phyloP scores from a whole-genome alignment of 2,888 invertebrate genomes.

The Phragmatobia fuliginosa region DNA sequence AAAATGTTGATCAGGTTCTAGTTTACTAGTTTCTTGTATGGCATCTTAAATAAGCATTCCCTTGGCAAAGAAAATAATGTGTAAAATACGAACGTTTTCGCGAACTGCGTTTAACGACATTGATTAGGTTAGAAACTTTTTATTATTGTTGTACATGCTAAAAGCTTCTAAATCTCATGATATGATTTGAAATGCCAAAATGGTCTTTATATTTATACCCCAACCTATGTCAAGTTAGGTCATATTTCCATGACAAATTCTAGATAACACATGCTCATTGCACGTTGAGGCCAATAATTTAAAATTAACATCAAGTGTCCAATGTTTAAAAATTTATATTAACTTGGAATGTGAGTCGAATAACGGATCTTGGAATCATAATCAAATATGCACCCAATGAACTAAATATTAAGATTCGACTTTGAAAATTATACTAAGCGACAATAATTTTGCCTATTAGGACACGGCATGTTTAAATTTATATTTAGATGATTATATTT shows the following conservation, averaged over 20 bases:
- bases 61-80: too few relatives aligned
- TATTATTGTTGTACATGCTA: too few relatives aligned
- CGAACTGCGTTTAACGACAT: too few relatives aligned
- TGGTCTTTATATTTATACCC: too few relatives aligned
- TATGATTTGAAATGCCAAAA: too few relatives aligned
- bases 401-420: constrained; percentile 22
- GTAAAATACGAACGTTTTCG: too few relatives aligned
- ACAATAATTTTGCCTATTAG: background rate
- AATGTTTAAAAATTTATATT: constrained; percentile 35
- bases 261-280: background rate
- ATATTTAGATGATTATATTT: background rate
- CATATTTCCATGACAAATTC: background rate
- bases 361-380: constrained; percentile 21
- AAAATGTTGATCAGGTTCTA: too few relatives aligned
- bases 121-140: too few relatives aligned
- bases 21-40: too few relatives aligned
- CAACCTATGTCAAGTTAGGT: too few relatives aligned
- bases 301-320: constrained; percentile 14
- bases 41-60: too few relatives aligned
- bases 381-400: constrained; percentile 20
- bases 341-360: constrained; percentile 2
- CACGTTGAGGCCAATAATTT: constrained; percentile 3
- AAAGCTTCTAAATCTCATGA: too few relatives aligned
- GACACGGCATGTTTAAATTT: background rate
- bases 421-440: constrained; percentile 22